Evolutionary conservation across 2,113 vertebrate genomes (phyloP), one percentile per base, ranked within the genome.

Genomic region (Pangasianodon hypophthalmus): DNA sequence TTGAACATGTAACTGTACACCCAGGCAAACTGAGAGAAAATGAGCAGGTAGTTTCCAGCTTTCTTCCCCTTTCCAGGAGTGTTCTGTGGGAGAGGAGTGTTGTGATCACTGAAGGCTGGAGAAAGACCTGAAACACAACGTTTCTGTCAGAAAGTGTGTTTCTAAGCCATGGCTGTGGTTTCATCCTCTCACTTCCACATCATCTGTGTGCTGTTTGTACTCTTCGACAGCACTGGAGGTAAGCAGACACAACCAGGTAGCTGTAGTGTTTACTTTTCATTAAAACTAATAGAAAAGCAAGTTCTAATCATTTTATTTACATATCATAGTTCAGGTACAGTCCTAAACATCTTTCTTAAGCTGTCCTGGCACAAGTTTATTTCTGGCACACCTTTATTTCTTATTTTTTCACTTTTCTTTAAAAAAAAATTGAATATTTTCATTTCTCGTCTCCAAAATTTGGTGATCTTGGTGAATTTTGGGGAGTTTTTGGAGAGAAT

Each of bases 151-250:
- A 1, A 73, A 75, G 37, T 46, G 41, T 77, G 73, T 24, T 41
- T 24, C 54, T 32, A 41, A 46, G 71, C 60, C 7, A 93, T 93
- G 92, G 29, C 77, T 75, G 44, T 32, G 32, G 29, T n/a, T 37
- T 80, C 69, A 14, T 29, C 56, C 82, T 44, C 19, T 44, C 86
- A 75, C 48, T 54, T 77, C 58, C 48, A 82, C 24, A 58, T 85
- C 18, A 37, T 62, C 2, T 90, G 56, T 50, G 56, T 88, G 4
- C 21, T 91, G 3, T 41, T 86, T 32, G 21, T 91, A 32, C 80
- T 93, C 18, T 18, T 69, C 29, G 86, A 88, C 87, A 88, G 91
- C 86, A 71, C 18, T 60, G 73, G 29, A 92, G 88, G 92, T 93
- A 86, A 91, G 92, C 77, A 32, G 46, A 87, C 54, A 41, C 32